Conservation (phyloP, 2,113 vertebrate species). For the Oryzias melastigma region DNA sequence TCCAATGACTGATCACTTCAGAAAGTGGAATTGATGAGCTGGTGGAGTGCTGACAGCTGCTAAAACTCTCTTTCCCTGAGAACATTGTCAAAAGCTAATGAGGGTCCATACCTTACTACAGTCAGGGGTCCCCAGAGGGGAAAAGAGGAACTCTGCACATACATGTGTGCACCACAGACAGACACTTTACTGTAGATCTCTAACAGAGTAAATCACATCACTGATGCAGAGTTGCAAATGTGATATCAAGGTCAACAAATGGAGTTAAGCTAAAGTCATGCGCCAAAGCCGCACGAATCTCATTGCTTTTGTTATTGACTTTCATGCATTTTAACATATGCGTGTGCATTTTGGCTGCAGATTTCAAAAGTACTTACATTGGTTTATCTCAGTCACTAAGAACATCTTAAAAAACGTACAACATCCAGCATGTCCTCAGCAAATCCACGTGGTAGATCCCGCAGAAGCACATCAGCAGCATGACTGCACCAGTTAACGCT, state of each 20-base stretch:
- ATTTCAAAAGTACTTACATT: conserved; percentile 62
- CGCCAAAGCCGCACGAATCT: conserved; percentile 5
- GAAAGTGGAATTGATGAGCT: conserved; percentile 56
- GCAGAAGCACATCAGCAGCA: conserved; percentile 50
- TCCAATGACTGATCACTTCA: conserved; percentile 69
- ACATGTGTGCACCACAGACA: conserved; percentile 16
- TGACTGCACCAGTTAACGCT: conserved; percentile 44
- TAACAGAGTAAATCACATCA: not conserved
- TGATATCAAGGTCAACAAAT: conserved; percentile 32
- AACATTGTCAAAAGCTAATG: conserved; percentile 58
- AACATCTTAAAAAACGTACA: conserved; percentile 33
- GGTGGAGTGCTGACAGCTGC: conserved; percentile 67
- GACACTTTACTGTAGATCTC: conserved; percentile 36
- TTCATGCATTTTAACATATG: not conserved
- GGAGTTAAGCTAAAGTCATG: conserved; percentile 17
- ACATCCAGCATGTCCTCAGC: conserved; percentile 30
- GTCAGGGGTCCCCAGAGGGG: conserved; percentile 44
- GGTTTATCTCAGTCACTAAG: conserved; percentile 50
- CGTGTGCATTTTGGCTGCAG: conserved; percentile 7
- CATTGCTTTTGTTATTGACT: not conserved
- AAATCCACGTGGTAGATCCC: conserved; percentile 60
- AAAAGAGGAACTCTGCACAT: conserved; percentile 51
- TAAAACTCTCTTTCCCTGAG: conserved; percentile 47
- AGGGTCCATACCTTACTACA: conserved; percentile 42
- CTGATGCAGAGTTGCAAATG: conserved; percentile 12